Evolutionary conservation across 2,797 vertebrate genomes (phyloP).

Genomic region (Selene dorsalis): DNA sequence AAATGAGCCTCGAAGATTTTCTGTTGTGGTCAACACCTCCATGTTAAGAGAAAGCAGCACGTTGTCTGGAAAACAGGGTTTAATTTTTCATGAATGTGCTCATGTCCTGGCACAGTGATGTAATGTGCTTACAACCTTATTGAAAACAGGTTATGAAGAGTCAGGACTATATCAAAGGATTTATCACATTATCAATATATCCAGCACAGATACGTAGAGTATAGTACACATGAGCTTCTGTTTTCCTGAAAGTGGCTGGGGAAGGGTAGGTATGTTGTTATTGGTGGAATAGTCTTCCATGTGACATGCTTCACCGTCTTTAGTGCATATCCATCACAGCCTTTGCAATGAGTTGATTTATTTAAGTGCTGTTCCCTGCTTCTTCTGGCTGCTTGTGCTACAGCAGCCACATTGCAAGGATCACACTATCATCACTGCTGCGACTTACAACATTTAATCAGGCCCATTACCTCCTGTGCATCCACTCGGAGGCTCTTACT

Average conservation of each 20-base stretch:
- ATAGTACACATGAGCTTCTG: background rate
- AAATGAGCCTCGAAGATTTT: conserved; percentile 3
- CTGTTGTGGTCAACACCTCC: background rate
- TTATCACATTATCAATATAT: background rate
- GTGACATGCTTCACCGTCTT: background rate
- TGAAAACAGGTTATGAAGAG: background rate
- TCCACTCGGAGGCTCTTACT: conserved; percentile 25
- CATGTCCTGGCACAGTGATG: background rate
- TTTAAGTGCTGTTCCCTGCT: background rate
- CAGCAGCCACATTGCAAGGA: background rate
- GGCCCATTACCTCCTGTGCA: background rate
- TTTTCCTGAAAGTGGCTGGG: background rate
- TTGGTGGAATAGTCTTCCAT: background rate
- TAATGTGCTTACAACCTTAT: background rate
- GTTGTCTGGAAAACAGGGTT: background rate
- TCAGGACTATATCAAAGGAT: background rate
- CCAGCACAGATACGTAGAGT: background rate
- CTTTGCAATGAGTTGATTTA: background rate
- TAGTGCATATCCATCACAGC: background rate
- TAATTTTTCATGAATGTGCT: background rate
- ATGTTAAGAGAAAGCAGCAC: background rate
- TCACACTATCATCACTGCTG: conserved; percentile 8
- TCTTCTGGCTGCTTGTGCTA: background rate
- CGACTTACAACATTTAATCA: conserved; percentile 21
- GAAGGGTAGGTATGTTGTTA: background rate